Evolutionary conservation across 2,113 vertebrate genomes (phyloP).

Genomic region (Brienomyrus brachyistius): DNA sequence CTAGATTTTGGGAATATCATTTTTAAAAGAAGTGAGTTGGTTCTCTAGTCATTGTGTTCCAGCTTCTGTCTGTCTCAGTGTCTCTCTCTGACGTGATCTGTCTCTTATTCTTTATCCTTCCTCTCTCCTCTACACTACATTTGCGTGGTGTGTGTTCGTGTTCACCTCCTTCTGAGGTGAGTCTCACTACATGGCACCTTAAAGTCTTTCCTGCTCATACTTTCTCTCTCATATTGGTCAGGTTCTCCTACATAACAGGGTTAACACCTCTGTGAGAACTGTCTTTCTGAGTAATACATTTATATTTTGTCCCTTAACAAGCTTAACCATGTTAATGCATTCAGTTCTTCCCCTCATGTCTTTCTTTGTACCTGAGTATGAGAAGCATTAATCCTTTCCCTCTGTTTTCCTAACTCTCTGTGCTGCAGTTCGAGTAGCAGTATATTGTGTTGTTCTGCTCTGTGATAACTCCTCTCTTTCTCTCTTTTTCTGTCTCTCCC

Average conservation of each 20-base stretch:
- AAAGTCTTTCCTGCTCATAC: background rate
- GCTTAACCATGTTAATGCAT: background rate
- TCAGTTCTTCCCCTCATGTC: background rate
- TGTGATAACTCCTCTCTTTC: constrained; percentile 37
- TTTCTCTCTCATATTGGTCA: background rate
- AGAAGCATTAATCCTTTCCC: background rate
- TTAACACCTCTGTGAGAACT: background rate
- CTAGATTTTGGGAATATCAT: background rate
- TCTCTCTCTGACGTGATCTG: background rate
- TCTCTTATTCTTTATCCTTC: background rate
- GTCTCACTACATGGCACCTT: background rate
- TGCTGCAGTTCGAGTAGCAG: constrained; percentile 35
- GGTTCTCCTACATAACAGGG: background rate
- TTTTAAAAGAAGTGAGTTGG: background rate
- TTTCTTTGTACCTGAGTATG: background rate
- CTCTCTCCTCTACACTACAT: background rate
- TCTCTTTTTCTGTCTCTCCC: constrained; percentile 14
- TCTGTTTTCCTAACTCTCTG: constrained; percentile 29
- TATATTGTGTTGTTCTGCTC: constrained; percentile 17
- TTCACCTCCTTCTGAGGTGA: constrained; percentile 16
- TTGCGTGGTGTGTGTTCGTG: background rate
- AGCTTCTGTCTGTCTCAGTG: constrained; percentile 17
- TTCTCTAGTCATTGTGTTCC: constrained; percentile 14
- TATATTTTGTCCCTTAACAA: background rate
- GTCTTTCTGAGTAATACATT: background rate